Conservation (phyloP, 2,113 vertebrate species). For the Hippocampus guttulatus region DNA sequence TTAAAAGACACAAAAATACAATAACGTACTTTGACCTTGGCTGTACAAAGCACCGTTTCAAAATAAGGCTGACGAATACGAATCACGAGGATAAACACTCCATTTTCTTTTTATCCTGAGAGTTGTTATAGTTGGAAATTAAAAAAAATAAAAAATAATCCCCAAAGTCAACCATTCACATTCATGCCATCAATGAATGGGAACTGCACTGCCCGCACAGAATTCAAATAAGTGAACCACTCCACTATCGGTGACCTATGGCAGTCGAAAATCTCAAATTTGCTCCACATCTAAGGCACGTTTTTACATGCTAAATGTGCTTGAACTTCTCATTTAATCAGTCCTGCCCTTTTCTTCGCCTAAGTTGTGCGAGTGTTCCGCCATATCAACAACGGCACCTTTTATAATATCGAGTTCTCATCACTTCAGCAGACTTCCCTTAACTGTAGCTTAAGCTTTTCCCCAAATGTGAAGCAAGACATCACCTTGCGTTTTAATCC, state of each 20-base stretch:
- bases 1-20: slow-evolving; percentile 24
- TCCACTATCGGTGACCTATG: no score
- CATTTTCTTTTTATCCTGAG: not conserved
- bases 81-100: not conserved
- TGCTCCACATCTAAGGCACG: no score
- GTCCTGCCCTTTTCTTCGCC: no score
- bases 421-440: not conserved
- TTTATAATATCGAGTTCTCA: slow-evolving; percentile 35
- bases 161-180: not conserved
- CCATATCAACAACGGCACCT: slow-evolving; percentile 24
- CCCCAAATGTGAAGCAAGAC: not conserved
- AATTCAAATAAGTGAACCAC: no score
- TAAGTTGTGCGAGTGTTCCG: not conserved
- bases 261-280: no score
- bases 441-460: not conserved
- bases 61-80: slow-evolving; percentile 17
- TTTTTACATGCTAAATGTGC: no score
- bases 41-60: slow-evolving; percentile 25
- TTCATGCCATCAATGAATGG: no score
- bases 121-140: not conserved
- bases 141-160: not conserved
- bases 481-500: not conserved
- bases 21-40: slow-evolving; percentile 10
- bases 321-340: no score
- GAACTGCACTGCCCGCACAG: no score